Base-by-base conservation (phyloP, 1,140 invertebrate species). In the Aphelinus atriplicis region DNA sequence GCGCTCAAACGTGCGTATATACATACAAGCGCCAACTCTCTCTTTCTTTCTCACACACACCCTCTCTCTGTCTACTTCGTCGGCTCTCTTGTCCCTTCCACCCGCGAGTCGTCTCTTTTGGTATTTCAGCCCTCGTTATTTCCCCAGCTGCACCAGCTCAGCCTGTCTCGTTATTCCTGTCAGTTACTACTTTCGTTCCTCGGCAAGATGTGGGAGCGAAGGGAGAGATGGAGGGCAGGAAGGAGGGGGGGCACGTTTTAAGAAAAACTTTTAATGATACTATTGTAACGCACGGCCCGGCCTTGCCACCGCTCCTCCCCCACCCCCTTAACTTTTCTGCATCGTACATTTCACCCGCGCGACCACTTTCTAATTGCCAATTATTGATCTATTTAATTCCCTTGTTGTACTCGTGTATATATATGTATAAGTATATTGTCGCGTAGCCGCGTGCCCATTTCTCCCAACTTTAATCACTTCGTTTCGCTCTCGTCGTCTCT, bases 251-350 rank as follows among this genome's bases (percentile, higher is more conserved):
- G 5, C 10, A 43, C 66, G 47, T 76, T 71, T 76, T 76, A 76
- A 76, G 74, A 72, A 72, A 76, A 76, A 76, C 70, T 76, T 76
- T 76, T 76, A 76, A 76, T 72, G 75, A 76, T 76, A 71, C 75
- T 61, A 77, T 72, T 71, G 75, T 62, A 77, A 64, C 63, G 47
- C 56, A 47, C 55, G 26, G 46, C 45, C 68, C n/a, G 43, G 63
- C 6, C 3, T 2, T 43, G 9, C 1, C 56, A 1, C 9, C 6
- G 57, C 58, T 45, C 47, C 53, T 57, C 4, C 60, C 42, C 60
- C 42, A 2, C 60, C 46, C 2, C 10, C 26, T 60, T 43, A 3
- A 43, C 51, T 53, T 9, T 9, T 53, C 9, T 53, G 51, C 51
- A 4, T 53, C 51, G 51, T 74, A 50, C 51, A 68, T 68, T 58